These are phyloP conservation scores for Halcyon chelicuti DNA, from an alignment of 2,797 vertebrate genomes.

Conservation along the genomic window DNA sequence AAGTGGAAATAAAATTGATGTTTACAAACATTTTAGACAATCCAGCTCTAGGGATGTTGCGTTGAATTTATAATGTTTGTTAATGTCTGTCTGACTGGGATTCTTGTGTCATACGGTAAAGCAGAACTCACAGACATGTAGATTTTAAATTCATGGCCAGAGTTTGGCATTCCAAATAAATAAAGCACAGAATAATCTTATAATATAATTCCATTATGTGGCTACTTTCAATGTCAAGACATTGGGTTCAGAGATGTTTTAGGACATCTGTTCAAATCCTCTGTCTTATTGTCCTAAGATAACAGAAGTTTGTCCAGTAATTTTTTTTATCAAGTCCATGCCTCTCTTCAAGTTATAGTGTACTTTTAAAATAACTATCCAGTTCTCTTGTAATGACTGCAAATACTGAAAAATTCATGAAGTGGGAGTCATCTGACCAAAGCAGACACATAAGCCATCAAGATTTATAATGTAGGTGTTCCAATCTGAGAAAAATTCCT, in stretches of 20 bases:
- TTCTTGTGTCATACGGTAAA: neutral
- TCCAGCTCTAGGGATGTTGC: neutral
- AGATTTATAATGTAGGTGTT: conserved; percentile 26
- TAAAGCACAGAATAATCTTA: neutral
- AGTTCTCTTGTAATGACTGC: neutral
- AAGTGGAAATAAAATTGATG: neutral
- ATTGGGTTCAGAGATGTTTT: neutral
- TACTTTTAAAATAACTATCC: neutral
- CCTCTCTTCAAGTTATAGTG: neutral
- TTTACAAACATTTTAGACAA: neutral
- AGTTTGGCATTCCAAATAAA: neutral
- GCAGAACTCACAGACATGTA: neutral
- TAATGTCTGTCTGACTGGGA: neutral
- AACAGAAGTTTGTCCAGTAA: neutral
- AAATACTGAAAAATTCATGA: conserved; percentile 56
- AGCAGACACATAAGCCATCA: neutral
- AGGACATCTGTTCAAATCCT: neutral
- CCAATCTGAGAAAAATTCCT: conserved; percentile 9
- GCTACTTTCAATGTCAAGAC: neutral
- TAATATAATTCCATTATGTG: neutral
- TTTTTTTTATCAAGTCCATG: neutral
- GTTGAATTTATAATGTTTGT: neutral
- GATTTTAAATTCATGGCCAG: neutral
- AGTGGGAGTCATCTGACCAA: neutral
- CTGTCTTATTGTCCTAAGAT: neutral